Percentiles rank a stretch among this genome's conserved stretches.
These are phyloP conservation scores for Acipenser ruthenus DNA, from an alignment of 2,797 vertebrate genomes.

Conservation along the genomic window DNA sequence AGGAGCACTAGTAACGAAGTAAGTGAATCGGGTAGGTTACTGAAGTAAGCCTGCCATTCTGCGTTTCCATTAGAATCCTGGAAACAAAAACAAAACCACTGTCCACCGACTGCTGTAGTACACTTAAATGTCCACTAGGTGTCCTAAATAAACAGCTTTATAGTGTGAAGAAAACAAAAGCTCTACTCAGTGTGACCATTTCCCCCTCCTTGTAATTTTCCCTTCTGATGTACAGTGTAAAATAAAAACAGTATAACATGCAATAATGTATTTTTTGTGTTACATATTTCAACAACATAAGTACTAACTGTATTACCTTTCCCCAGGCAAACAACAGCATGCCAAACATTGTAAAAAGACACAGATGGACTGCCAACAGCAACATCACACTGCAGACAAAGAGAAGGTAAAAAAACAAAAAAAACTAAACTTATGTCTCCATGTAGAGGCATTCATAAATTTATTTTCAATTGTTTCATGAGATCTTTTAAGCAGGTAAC, in stretches of 20 bases:
- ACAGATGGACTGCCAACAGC: conserved; percentile 77
- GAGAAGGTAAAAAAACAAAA: conserved; percentile 4
- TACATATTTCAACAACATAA: too few relatives aligned
- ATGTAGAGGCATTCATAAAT: too few relatives aligned
- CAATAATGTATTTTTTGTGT: not conserved
- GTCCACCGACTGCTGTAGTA: too few relatives aligned
- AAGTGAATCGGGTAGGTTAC: conserved; percentile 64
- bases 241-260: not conserved
- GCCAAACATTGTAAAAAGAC: conserved; percentile 85
- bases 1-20: conserved; percentile 85
- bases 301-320: conserved; percentile 54
- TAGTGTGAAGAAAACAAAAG: too few relatives aligned
- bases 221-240: too few relatives aligned
- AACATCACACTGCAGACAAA: conserved; percentile 67
- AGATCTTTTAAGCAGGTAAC: too few relatives aligned
- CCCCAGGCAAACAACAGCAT: conserved; percentile 83
- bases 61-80: conserved; percentile 67
- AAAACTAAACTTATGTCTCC: too few relatives aligned
- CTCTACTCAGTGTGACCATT: too few relatives aligned
- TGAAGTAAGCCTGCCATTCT: conserved; percentile 80
- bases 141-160: too few relatives aligned
- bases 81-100: not conserved
- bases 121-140: too few relatives aligned
- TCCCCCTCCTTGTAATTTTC: too few relatives aligned
- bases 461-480: too few relatives aligned